Base-by-base conservation (phyloP, 53 echinoderm and acorn worm genomes). In the Patiria pectinifera region DNA sequence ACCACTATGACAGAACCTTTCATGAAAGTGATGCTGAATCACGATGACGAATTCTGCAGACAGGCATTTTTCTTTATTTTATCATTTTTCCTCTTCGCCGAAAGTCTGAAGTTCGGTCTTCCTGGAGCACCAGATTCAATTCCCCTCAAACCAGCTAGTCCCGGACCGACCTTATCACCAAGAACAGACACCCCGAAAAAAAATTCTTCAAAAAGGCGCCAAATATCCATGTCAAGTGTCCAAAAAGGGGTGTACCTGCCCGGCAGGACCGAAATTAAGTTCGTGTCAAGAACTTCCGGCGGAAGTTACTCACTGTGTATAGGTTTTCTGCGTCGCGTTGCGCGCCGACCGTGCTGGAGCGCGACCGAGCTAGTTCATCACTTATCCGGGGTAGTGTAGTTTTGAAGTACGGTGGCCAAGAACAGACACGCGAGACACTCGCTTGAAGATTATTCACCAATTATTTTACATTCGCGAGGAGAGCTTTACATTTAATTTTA, bases 221-320 rank as follows among this genome's bases (percentile, higher is more conserved):
- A 53, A 74, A 49, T 49, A 75, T 48, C 46, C 74, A 85, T 26
- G 86, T 86, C 86, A 86, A 86, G 86, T 86, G 75, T 86, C 86
- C 69, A n/a, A 75, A 76, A 71, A 75, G 45, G 86, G 86, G 75
- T 86, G 35, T 75, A 12, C 48, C 43, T 47, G 2, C 72, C 86
- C 74, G 86, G 74, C 86, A 58, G 86, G 74, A 26, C 53, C 86
- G 24, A 24, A n/a, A 72, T 13, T 49, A 9, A 47, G 86, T 86
- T n/a, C 86, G 88, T 88, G 88, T 61, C 78, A 88, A 88, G 78
- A 88, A 88, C 88, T 88, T 88, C 88, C 88, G 88, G 66, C 88
- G 88, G 88, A 88, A 78, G 59, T 76, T 11, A 77, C 77, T 76
- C 48, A 66, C 66, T 66, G 62, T 66, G 75, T 86, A 35, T 35